Evolutionary conservation across 2,797 vertebrate genomes (phyloP).

Genomic region (Platalea minor): DNA sequence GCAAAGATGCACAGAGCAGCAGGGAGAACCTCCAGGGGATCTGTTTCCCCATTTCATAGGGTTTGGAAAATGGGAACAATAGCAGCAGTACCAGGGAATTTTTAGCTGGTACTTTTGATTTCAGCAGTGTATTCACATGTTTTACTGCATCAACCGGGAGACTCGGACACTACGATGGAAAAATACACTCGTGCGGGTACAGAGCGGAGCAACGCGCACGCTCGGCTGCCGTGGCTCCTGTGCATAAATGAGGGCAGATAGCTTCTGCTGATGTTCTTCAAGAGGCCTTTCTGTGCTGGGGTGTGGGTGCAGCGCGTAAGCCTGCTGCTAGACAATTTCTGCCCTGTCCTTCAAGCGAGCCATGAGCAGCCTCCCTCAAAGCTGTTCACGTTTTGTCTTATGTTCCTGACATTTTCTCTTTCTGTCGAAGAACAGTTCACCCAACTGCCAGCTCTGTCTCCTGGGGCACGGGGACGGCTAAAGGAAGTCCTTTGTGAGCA

Average conservation of each 20-base stretch:
- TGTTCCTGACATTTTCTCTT: background rate
- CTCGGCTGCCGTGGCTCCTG: background rate
- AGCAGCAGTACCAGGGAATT: background rate
- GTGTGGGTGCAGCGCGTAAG: background rate
- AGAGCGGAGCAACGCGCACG: accelerated
- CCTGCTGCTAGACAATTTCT: background rate
- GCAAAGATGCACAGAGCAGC: background rate
- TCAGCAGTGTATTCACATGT: too few species aligned
- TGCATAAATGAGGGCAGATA: background rate
- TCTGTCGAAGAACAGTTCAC: background rate
- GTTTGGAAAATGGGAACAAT: background rate
- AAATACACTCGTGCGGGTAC: too few species aligned
- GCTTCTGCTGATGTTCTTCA: background rate
- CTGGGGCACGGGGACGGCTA: background rate
- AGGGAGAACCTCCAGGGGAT: background rate
- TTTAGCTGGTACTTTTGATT: background rate
- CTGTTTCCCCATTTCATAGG: background rate
- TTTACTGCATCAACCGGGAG: too few species aligned
- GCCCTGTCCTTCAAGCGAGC: background rate
- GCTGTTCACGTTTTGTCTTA: accelerated
- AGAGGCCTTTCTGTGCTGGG: background rate
- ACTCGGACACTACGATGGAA: background rate
- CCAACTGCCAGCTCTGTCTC: background rate
- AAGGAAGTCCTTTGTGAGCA: background rate
- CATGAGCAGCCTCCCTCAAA: background rate